These are phyloP conservation scores for Helicoverpa assulta DNA, from an alignment of 2,888 invertebrate genomes.

Conservation along the genomic window DNA sequence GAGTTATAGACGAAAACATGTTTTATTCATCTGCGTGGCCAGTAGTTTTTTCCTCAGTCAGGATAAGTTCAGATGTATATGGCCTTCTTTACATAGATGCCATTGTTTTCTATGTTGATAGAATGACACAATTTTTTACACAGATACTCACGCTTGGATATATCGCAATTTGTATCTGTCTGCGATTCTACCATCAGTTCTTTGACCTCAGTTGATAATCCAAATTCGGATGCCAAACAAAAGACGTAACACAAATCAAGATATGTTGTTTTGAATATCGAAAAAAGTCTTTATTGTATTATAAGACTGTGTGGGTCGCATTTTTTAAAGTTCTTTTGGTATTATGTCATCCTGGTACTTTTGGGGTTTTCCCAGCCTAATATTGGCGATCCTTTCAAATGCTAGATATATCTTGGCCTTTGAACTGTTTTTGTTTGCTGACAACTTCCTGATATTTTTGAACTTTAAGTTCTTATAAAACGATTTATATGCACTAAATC, in stretches of 20 bases:
- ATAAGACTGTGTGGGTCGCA: not conserved
- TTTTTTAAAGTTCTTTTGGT: not conserved
- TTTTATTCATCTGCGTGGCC: constrained; percentile 17
- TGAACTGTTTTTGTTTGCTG: not conserved
- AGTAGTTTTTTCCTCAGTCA: constrained; percentile 6
- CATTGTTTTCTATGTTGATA: constrained; percentile 2
- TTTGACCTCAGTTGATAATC: constrained; percentile 8
- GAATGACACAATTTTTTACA: not conserved
- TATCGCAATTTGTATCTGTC: not conserved
- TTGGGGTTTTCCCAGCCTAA: not conserved
- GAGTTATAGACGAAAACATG: constrained; percentile 13
- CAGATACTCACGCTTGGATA: not conserved
- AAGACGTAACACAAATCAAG: not conserved
- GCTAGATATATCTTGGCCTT: not conserved
- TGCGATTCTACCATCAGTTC: not conserved
- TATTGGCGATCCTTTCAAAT: not conserved
- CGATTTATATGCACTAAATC: too few relatives aligned
- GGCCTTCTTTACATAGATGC: too few relatives aligned
- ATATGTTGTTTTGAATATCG: not conserved
- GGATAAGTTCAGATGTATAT: not conserved
- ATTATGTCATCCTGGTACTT: not conserved
- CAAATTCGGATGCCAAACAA: not conserved
- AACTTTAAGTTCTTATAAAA: too few relatives aligned
- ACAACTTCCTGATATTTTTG: too few relatives aligned
- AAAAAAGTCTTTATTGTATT: not conserved